A percentile compares a stretch with the other conserved stretches of the same genome.
These are phyloP conservation scores for Albula glossodonta DNA, from an alignment of 2,113 vertebrate species.

Conservation along the genomic window DNA sequence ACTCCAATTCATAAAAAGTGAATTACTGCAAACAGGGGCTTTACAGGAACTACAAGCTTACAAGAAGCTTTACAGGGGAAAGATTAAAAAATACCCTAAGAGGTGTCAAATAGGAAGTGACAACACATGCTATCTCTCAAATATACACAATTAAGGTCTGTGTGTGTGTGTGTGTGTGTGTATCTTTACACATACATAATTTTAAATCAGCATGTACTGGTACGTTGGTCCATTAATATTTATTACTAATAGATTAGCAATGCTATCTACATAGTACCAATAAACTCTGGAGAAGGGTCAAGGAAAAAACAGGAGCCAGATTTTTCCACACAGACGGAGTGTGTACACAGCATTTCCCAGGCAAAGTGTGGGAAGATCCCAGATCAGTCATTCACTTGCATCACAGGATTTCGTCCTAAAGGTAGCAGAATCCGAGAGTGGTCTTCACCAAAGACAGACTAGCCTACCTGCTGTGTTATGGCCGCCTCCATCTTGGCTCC, in stretches of 20 bases:
- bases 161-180: too few species aligned
- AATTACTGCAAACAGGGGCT: background rate
- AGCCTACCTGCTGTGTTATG: conserved; percentile 79
- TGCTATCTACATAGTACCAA: background rate
- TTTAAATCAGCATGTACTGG: background rate
- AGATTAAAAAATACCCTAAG: background rate
- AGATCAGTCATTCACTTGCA: background rate
- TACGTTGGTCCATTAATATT: background rate
- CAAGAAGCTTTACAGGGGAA: background rate
- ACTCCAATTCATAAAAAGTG: too few species aligned
- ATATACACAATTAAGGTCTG: too few species aligned
- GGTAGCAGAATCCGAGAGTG: background rate
- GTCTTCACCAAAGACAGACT: background rate
- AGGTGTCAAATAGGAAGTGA: conserved; percentile 2
- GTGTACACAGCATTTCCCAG: background rate
- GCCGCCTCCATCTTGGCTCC: conserved; percentile 66
- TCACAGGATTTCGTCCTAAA: background rate
- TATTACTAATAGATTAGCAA: background rate
- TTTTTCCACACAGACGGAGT: background rate
- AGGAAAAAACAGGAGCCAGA: background rate
- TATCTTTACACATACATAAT: background rate
- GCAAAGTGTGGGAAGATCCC: background rate
- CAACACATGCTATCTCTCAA: background rate
- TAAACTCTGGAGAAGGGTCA: background rate
- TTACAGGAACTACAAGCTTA: background rate